Conservation (phyloP, 2,797 vertebrate genomes). For the Capromys pilorides region DNA sequence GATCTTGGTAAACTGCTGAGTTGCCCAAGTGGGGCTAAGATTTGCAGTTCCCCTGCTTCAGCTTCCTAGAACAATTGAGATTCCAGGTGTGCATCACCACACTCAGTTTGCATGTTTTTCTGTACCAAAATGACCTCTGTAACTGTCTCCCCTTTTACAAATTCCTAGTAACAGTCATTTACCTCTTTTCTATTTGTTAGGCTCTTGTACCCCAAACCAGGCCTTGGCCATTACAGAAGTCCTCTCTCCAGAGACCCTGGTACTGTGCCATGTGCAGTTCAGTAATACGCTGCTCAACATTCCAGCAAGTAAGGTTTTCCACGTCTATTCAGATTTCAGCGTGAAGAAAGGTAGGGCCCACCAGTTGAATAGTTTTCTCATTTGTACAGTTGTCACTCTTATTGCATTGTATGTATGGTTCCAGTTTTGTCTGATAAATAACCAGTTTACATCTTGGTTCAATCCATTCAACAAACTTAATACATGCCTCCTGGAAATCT, state of each 20-base stretch:
- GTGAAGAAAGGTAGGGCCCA: conserved; percentile 78
- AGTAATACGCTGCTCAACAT: conserved; percentile 69
- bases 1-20: not conserved
- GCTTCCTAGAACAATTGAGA: not conserved
- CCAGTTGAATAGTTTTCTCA: not conserved
- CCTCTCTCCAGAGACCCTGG: conserved; percentile 76
- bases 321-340: conserved; percentile 71
- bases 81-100: not conserved
- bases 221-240: conserved; percentile 56
- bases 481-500: not conserved
- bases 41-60: not conserved
- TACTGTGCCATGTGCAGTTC: conserved; percentile 81
- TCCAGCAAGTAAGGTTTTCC: conserved; percentile 79
- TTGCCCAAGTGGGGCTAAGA: not conserved
- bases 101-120: not conserved
- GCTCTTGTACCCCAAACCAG: conserved; percentile 80
- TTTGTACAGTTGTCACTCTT: not conserved
- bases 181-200: conserved; percentile 62
- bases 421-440: not conserved
- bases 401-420: not conserved
- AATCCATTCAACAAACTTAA: not conserved
- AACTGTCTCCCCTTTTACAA: not conserved
- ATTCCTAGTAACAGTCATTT: not conserved
- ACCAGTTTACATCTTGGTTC: not conserved
- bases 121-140: not conserved